These are phyloP conservation scores for Triplophysa siluroides DNA, from an alignment of 2,113 vertebrate species.

Conservation along the genomic window DNA sequence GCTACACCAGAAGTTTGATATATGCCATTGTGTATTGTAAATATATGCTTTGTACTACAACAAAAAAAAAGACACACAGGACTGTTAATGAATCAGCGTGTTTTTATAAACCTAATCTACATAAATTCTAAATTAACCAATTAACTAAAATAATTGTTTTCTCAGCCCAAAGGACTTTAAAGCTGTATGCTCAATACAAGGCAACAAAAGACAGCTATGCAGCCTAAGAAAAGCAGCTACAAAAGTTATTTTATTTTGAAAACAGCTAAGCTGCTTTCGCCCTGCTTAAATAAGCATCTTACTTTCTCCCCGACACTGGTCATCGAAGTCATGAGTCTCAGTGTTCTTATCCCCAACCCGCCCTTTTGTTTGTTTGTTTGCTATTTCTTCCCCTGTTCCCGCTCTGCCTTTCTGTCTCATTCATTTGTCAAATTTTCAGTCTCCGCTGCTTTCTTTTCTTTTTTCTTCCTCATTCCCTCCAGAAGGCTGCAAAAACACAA, in stretches of 20 bases:
- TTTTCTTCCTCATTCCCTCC: constrained; percentile 51
- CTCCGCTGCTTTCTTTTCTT: constrained; percentile 32
- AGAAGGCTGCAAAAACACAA: constrained; percentile 45
- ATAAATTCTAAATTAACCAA: no score
- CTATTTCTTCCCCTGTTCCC: constrained; percentile 18
- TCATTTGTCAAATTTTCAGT: not conserved
- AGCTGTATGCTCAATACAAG: no score
- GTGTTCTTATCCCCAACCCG: not conserved
- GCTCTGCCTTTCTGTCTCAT: constrained; percentile 12
- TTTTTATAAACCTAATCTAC: no score
- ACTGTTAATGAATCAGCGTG: no score
- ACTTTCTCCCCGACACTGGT: not conserved
- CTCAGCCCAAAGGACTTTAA: no score
- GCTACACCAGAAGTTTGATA: no score
- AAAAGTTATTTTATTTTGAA: not conserved
- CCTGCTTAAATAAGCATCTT: not conserved
- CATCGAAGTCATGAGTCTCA: constrained; percentile 24
- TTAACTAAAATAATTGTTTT: no score
- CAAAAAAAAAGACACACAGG: no score
- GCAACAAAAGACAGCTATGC: no score
- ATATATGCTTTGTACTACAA: no score
- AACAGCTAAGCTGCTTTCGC: not conserved
- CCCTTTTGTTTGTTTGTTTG: constrained; percentile 19
- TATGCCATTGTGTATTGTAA: no score
- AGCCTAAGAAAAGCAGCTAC: not conserved